Percentiles rank a stretch among this genome's conserved stretches.
phyloP scores from a whole-genome alignment of 2,888 invertebrate genomes.

The Anthophora plumipes region DNA sequence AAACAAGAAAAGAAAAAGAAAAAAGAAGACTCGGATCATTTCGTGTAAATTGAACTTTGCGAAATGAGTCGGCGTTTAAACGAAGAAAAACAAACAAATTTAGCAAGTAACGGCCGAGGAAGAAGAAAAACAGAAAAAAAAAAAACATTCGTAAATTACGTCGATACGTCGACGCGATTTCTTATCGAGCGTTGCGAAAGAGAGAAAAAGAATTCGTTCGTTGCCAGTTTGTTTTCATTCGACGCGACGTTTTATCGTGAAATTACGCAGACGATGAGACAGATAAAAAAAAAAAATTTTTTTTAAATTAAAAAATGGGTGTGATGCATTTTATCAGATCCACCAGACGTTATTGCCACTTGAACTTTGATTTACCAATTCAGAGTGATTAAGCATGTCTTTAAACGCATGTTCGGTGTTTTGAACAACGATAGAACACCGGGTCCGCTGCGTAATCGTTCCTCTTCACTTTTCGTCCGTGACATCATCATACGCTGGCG shows the following conservation, averaged over 20 bases:
- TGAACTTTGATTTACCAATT: slow-evolving; percentile 88
- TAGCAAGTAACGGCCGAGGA: no score
- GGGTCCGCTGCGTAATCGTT: slow-evolving; percentile 83
- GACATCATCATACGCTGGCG: slow-evolving; percentile 90
- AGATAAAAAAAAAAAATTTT: no score
- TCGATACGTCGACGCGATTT: neutral
- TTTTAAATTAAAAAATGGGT: no score
- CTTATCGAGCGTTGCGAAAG: neutral
- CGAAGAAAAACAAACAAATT: no score
- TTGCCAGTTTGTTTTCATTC: no score
- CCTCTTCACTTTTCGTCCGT: slow-evolving; percentile 86
- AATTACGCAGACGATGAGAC: neutral
- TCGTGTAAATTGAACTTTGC: no score
- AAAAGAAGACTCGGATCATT: no score
- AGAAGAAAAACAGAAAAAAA: neutral
- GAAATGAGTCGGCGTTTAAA: no score
- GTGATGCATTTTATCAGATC: neutral
- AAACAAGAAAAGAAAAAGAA: neutral
- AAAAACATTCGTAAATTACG: neutral
- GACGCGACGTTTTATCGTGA: no score
- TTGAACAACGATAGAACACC: slow-evolving; percentile 89
- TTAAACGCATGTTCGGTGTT: slow-evolving; percentile 95
- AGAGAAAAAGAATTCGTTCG: no score
- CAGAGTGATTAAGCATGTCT: slow-evolving; percentile 93
- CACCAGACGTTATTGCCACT: neutral